phyloP scores from a whole-genome alignment of 2,797 vertebrate genomes.

The Prunella strophiata region DNA sequence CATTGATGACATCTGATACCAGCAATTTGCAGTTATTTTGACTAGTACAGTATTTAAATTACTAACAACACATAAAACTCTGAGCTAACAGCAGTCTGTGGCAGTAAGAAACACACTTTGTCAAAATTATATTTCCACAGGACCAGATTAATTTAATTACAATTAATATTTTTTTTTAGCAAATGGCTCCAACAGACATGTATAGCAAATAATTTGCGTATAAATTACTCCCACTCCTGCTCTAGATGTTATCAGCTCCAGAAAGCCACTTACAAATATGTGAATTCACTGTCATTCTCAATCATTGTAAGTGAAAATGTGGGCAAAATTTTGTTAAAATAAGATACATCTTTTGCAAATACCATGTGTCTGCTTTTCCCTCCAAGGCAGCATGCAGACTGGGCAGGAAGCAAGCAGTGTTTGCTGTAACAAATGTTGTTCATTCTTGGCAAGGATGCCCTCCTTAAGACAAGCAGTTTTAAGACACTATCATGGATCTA shows the following conservation, averaged over 20 bases:
- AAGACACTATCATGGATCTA: not conserved
- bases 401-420: not conserved
- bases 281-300: not conserved
- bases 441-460: not conserved
- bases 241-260: conserved; percentile 16
- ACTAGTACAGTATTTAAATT: conserved; percentile 46
- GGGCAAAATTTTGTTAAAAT: not conserved
- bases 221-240: conserved; percentile 38
- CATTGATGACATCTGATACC: conserved; percentile 15
- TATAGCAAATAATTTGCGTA: conserved; percentile 19
- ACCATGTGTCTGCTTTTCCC: not conserved
- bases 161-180: conserved; percentile 46
- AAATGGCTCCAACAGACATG: conserved; percentile 5
- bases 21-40: conserved; percentile 60
- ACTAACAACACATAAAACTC: conserved; percentile 52
- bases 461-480: not conserved
- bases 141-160: conserved; percentile 50
- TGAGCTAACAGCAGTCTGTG: conserved; percentile 20
- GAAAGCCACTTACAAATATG: conserved; percentile 26
- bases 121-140: conserved; percentile 58
- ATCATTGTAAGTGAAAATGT: not conserved
- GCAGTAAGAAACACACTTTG: conserved; percentile 30
- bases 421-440: conserved; percentile 12
- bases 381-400: not conserved
- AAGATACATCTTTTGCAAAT: not conserved